Evolutionary conservation across 2,888 invertebrate genomes (phyloP), one percentile per base, ranked within the genome.

Genomic region (Leptopilina myrica): DNA sequence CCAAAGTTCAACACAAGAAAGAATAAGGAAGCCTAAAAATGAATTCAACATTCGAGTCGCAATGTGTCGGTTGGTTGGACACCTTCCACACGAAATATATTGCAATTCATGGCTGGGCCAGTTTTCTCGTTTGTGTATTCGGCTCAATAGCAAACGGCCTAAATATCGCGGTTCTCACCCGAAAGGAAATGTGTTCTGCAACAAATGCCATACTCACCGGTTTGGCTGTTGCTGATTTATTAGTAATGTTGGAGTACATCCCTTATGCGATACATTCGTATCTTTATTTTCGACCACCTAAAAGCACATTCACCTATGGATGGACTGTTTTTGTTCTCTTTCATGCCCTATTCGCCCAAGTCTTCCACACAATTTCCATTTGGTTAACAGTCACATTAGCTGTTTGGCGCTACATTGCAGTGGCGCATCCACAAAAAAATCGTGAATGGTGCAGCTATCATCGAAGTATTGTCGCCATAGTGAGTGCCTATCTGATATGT

Each of bases 191-290:
- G 98, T 93, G 94, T 82, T 97, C 97, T 80, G 96, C 98, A 4
- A 98, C 98, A 46, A 98, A 98, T 92, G 95, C 96, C 76, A 97
- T 98, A 80, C 94, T 98, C 64, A 97, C 97, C 0, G 97, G 96
- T 6, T 93, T 97, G 49, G 98, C 98, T 0, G 95, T 98, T 9
- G 97, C 98, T 15, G 98, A 98, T 91, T 94, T 98, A 53, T 93
- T 98, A n/a, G 98, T 98, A 15, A 98, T 98, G 96, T 93, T 98
- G 87, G 97, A 97, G 87, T 98, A 98, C 92, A 96, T 98, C 83
- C 98, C 98, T 0, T 98, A 96, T 90, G 95, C 96, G 2, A 94
- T 96, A 77, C 96, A 97, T 90, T 95, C 95, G 91, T 96, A 96
- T 87, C 94, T 97, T 81, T 94, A 95, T 84, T 76, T 90, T 84